Evolutionary conservation across 2,888 invertebrate species (phyloP).

Genomic region (Mesorhabditis spiculigera): DNA sequence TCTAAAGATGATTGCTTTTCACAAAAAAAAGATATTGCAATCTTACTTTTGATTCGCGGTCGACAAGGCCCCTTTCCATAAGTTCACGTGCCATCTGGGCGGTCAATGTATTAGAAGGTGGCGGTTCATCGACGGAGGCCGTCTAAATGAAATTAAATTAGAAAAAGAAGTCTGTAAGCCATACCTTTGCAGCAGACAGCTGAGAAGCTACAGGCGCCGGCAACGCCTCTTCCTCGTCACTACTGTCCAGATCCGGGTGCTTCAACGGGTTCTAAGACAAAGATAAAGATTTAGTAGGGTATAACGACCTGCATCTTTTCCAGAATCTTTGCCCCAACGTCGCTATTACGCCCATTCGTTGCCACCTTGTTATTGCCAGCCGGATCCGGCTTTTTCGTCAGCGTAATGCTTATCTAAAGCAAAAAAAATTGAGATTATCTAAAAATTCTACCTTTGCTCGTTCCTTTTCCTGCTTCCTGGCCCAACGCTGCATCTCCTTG

Average conservation of each 20-base stretch:
- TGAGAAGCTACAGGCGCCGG: not conserved
- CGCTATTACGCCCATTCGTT: no score
- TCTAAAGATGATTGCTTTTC: constrained; percentile 12
- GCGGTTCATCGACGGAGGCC: not conserved
- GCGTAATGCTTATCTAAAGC: not conserved
- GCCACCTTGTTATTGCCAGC: not conserved
- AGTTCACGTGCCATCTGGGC: constrained; percentile 21
- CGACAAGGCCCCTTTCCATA: constrained; percentile 54
- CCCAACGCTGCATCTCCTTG: constrained; percentile 86
- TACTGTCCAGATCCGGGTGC: constrained; percentile 1
- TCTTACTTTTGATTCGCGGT: constrained; percentile 30
- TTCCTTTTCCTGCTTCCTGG: constrained; percentile 90
- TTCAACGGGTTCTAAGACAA: constrained; percentile 1
- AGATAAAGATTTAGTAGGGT: not conserved
- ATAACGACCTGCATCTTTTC: not conserved
- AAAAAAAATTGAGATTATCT: not conserved
- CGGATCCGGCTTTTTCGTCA: constrained; percentile 28
- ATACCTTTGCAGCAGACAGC: no score
- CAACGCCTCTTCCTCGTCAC: not conserved
- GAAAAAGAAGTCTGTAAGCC: no score
- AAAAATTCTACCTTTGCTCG: constrained; percentile 64
- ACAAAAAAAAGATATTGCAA: not conserved
- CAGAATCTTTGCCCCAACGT: not conserved
- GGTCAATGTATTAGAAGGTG: not conserved
- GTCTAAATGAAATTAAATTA: not conserved